Evolutionary conservation across 92 coral and sea anemone species (phyloP), one percentile per base, ranked within the genome.

Genomic region (Actinostola sp.): DNA sequence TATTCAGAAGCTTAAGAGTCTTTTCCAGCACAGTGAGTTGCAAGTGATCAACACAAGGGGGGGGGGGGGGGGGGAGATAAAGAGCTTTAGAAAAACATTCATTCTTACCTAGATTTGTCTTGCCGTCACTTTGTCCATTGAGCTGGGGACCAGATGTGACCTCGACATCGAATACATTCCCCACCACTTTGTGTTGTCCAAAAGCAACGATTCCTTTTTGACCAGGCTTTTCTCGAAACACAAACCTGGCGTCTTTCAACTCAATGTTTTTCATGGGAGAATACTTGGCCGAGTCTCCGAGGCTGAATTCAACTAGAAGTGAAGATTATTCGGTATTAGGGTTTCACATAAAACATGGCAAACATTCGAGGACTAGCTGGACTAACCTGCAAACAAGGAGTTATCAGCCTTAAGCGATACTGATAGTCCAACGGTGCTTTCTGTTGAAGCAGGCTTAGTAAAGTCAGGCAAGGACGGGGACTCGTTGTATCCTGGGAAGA

Each of bases 401-500:
- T 80, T 76, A 31, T 78, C 89, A 8, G 24, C 52, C 49, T 78
- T 84, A 3, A 84, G 52, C n/a, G 73, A 65, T 27, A 84, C 53
- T 1, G 84, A 67, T 62, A 84, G 34, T 21, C 89, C 89, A 12
- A 68, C 65, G n/a, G 72, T 31, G 24, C 30, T 69, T 15, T 71
- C 80, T 3, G 74, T 71, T 1, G 34, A 52, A n/a, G 66, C 19
- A 19, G 89, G 89, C 19, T 77, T 68, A 20, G 39, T 39, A 63
- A 77, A 84, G 16, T 77, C 67, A 24, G 89, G 89, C 30, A 80
- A 77, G 10, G 77, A 68, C 23, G 67, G 73, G 0, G 70, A 84
- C 5, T 67, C 64, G 13, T 50, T 46, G 34, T 70, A 31, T 23
- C 65, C 82, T 33, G 79, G 78, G 31, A 84, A 77, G 9, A 52